phyloP scores from a whole-genome alignment of 2,888 invertebrate genomes.

The Sinodicranocentrus sp. region DNA sequence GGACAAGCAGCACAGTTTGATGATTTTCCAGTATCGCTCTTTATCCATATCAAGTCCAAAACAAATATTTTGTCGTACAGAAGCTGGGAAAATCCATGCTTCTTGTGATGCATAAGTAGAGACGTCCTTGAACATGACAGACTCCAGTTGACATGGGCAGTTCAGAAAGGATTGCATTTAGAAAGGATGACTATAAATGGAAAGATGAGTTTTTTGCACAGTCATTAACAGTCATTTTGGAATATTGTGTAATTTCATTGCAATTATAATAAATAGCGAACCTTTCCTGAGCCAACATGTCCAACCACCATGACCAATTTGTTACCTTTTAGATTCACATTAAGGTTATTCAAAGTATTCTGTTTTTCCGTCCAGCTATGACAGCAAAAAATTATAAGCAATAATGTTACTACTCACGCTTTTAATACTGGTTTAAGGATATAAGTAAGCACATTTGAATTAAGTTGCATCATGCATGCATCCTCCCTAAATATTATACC shows the following conservation, averaged over 20 bases:
- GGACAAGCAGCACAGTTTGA: constrained; percentile 33
- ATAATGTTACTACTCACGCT: too few relatives aligned
- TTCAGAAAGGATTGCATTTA: constrained; percentile 86
- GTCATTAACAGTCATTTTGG: too few relatives aligned
- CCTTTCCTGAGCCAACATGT: constrained; percentile 55
- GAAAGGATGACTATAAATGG: constrained; percentile 77
- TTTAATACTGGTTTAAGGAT: too few relatives aligned
- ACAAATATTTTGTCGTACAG: constrained; percentile 49
- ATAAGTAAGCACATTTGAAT: neutral
- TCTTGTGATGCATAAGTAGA: constrained; percentile 59
- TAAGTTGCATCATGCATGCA: too few relatives aligned
- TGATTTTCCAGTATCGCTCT: constrained; percentile 36
- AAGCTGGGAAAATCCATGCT: constrained; percentile 44
- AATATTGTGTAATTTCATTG: too few relatives aligned
- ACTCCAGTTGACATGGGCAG: constrained; percentile 83
- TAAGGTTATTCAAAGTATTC: constrained; percentile 23
- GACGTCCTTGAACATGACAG: constrained; percentile 35
- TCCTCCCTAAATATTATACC: constrained; percentile 18
- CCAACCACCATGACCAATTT: constrained; percentile 55
- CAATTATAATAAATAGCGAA: too few relatives aligned
- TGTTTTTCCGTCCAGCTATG: constrained; percentile 33
- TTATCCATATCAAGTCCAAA: constrained; percentile 49
- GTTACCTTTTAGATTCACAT: constrained; percentile 20
- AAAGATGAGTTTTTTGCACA: too few relatives aligned
- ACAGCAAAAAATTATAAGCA: constrained; percentile 19